Percentiles rank a stretch among this genome's conserved stretches.
These are phyloP conservation scores for Pogonocichla stellata DNA, from an alignment of 2,113 vertebrate species.

Conservation along the genomic window DNA sequence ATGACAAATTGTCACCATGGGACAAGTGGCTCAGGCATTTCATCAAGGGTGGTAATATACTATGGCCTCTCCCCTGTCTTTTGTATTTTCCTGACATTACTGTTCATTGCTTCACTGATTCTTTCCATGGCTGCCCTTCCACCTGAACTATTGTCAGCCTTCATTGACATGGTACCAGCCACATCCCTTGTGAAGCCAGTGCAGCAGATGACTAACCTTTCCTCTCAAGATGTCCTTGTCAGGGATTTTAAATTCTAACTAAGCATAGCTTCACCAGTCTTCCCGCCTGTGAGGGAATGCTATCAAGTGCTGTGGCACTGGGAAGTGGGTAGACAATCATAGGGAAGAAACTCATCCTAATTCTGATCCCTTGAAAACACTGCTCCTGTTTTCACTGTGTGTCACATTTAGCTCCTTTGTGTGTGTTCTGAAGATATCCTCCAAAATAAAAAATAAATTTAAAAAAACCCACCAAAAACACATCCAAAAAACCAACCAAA, in stretches of 20 bases:
- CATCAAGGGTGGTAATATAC: neutral
- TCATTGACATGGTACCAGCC: fast-evolving
- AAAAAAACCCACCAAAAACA: no score
- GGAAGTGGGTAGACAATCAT: neutral
- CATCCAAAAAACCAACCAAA: fast-evolving
- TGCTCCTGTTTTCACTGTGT: neutral
- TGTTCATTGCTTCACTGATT: neutral
- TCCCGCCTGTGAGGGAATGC: neutral
- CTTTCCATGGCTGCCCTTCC: neutral
- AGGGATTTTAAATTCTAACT: neutral
- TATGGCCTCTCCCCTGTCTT: neutral
- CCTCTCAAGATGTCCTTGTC: neutral
- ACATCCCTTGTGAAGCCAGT: neutral
- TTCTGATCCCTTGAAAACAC: neutral
- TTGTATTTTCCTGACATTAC: neutral
- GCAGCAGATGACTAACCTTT: neutral
- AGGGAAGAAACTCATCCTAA: neutral
- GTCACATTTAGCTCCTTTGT: neutral
- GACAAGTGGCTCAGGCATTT: neutral
- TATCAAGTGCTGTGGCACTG: neutral
- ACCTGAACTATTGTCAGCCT: neutral
- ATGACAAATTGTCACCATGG: neutral
- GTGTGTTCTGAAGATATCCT: neutral
- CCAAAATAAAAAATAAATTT: neutral
- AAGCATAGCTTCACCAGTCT: neutral